Evolutionary conservation across 2,797 vertebrate species (phyloP).

Genomic region (Arrhamphus sclerolepis): DNA sequence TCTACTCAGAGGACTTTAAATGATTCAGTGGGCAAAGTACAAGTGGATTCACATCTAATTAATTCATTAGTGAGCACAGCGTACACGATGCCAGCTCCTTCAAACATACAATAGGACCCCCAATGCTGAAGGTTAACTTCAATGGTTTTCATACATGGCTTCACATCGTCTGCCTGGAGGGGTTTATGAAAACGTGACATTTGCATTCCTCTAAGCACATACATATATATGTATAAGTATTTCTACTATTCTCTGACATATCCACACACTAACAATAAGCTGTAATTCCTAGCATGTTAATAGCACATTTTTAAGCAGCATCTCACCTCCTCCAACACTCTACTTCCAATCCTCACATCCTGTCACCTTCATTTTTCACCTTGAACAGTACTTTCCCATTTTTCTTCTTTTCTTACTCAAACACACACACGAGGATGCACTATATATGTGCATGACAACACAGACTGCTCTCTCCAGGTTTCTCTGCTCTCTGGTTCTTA

Average conservation of each 20-base stretch:
- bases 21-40: constrained; percentile 26
- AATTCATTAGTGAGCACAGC: constrained; percentile 1
- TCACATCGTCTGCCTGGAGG: constrained; percentile 45
- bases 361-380: constrained; percentile 24
- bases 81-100: constrained; percentile 29
- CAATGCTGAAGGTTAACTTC: constrained; percentile 48
- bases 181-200: constrained; percentile 52
- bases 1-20: constrained; percentile 17
- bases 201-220: constrained; percentile 34
- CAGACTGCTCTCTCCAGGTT: constrained; percentile 25
- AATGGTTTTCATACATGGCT: constrained; percentile 47
- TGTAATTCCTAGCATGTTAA: constrained; percentile 18
- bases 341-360: constrained; percentile 16
- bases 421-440: constrained; percentile 6
- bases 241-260: constrained; percentile 12
- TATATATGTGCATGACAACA: constrained; percentile 5
- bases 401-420: constrained; percentile 14
- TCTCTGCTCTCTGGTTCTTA: constrained; percentile 62
- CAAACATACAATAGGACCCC: constrained; percentile 22
- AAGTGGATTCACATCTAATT: constrained; percentile 15
- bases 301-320: constrained; percentile 22
- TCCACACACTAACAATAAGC: constrained; percentile 2
- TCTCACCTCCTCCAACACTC: constrained; percentile 16
- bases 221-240: constrained; percentile 6
- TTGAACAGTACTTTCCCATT: constrained; percentile 5